These are phyloP conservation scores for Atethmia centrago DNA, from an alignment of 2,888 invertebrate species.

Conservation along the genomic window DNA sequence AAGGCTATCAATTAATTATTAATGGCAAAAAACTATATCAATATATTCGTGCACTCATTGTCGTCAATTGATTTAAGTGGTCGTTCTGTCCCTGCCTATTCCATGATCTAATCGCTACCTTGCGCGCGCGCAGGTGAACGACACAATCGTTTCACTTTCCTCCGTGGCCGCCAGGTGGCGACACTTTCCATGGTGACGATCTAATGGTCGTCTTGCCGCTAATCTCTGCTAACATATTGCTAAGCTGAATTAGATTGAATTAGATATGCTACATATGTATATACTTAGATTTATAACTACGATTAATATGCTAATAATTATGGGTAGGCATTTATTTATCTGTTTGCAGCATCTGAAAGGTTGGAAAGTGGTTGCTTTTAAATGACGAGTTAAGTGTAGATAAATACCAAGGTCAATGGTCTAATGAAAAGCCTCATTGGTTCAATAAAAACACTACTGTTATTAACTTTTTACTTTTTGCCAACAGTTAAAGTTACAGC, in stretches of 20 bases:
- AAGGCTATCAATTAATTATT: background rate
- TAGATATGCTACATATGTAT: conserved; percentile 26
- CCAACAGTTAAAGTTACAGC: conserved; percentile 8
- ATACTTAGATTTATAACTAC: conserved; percentile 32
- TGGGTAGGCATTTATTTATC: conserved; percentile 16
- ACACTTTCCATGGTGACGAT: conserved; percentile 77
- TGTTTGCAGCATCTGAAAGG: conserved; percentile 20
- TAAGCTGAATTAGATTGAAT: conserved; percentile 55
- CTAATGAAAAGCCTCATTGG: conserved; percentile 6
- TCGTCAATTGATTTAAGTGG: conserved; percentile 15
- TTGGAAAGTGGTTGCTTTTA: conserved; percentile 42
- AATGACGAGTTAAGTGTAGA: conserved; percentile 16
- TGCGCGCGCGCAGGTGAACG: conserved; percentile 78
- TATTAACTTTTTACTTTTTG: conserved; percentile 33
- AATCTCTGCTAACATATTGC: conserved; percentile 57
- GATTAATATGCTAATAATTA: conserved; percentile 49
- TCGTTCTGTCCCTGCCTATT: conserved; percentile 50
- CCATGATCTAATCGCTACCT: conserved; percentile 65
- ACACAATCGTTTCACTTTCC: conserved; percentile 85
- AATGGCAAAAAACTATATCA: background rate
- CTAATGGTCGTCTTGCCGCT: conserved; percentile 64
- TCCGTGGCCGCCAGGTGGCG: conserved; percentile 79
- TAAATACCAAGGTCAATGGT: conserved; percentile 30
- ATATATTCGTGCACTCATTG: too few species aligned
- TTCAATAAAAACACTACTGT: conserved; percentile 18